These are phyloP conservation scores for Campylorhamphus procurvoides DNA, from an alignment of 2,113 vertebrate genomes.

Conservation along the genomic window DNA sequence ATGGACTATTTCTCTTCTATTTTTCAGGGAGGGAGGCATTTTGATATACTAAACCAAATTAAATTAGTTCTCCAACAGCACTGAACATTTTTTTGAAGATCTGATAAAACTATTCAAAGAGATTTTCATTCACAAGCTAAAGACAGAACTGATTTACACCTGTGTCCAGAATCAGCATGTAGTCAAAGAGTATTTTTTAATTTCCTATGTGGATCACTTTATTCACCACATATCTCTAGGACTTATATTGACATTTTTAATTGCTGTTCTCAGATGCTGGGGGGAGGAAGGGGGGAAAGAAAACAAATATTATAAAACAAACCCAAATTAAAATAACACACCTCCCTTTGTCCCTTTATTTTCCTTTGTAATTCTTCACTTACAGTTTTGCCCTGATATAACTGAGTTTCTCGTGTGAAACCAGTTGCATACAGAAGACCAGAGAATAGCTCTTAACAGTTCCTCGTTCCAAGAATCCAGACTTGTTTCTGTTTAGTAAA, in stretches of 20 bases:
- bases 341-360: neutral
- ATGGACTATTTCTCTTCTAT: neutral
- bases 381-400: neutral
- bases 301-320: neutral
- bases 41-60: neutral
- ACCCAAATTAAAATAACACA: neutral
- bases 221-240: neutral
- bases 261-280: neutral
- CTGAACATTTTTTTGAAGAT: neutral
- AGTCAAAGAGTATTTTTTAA: neutral
- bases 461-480: slow-evolving; percentile 30
- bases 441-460: neutral
- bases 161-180: neutral
- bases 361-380: neutral
- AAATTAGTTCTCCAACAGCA: neutral
- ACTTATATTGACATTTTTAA: neutral
- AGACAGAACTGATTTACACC: neutral
- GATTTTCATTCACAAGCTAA: neutral
- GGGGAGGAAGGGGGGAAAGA: neutral
- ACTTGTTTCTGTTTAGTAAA: slow-evolving; percentile 71
- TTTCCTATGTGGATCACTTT: neutral
- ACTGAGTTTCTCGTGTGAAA: slow-evolving; percentile 36
- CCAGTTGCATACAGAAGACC: neutral
- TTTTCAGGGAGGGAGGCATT: neutral
- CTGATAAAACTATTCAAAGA: neutral